Percentiles rank a stretch among this genome's conserved stretches.
Evolutionary conservation across 2,888 invertebrate genomes (phyloP).

Genomic region (Uloborus plumipes): DNA sequence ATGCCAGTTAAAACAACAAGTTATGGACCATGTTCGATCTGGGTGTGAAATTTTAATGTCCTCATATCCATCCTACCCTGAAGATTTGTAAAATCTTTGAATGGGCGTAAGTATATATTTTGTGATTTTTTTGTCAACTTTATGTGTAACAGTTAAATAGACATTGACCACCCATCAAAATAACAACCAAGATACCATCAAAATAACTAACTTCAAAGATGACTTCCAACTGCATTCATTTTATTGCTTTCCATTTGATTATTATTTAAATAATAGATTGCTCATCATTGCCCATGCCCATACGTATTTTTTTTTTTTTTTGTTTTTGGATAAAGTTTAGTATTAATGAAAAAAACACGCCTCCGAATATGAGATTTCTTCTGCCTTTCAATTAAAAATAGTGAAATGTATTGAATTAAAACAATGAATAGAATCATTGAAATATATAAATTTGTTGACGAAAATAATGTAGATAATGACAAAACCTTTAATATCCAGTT

Average conservation of each 20-base stretch:
- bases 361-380: too few species aligned
- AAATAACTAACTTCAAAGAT: background rate
- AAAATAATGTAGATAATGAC: background rate
- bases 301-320: too few species aligned
- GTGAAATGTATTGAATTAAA: too few species aligned
- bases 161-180: background rate
- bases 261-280: too few species aligned
- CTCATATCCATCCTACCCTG: background rate
- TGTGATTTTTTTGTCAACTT: slow-evolving; percentile 5
- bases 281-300: too few species aligned
- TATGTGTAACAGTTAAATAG: slow-evolving; percentile 1
- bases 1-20: slow-evolving; percentile 90
- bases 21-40: slow-evolving; percentile 91
- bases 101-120: slow-evolving; percentile 35
- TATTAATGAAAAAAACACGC: too few species aligned
- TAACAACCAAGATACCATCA: background rate
- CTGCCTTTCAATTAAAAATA: too few species aligned
- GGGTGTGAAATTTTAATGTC: slow-evolving; percentile 84
- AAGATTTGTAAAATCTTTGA: slow-evolving; percentile 17
- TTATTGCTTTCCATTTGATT: too few species aligned
- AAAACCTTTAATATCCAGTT: background rate
- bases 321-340: too few species aligned
- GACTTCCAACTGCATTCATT: too few species aligned
- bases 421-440: background rate
- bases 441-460: background rate